Percentiles rank a stretch among this genome's conserved stretches.
Conservation (phyloP, 2,113 vertebrate species). For the Heloderma charlesbogerti region DNA sequence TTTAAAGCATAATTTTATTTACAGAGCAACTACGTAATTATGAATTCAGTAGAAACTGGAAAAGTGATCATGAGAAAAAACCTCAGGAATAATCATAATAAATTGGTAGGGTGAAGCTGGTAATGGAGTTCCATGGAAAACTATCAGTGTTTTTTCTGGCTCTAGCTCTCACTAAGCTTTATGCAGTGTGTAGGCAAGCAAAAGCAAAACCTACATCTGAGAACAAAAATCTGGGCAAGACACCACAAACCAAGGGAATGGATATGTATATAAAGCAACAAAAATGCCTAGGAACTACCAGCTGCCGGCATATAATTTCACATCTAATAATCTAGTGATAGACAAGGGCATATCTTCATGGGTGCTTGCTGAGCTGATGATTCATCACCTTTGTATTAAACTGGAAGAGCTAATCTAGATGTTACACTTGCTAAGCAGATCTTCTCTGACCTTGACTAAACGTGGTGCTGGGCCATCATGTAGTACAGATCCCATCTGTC, state of each 20-base stretch:
- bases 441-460: no score
- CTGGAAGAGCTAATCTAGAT: neutral
- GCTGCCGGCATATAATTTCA: neutral
- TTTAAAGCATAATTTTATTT: conserved; percentile 44
- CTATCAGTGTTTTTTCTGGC: conserved; percentile 45
- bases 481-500: neutral
- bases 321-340: neutral
- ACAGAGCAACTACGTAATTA: conserved; percentile 32
- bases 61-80: conserved; percentile 34
- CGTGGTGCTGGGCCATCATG: neutral
- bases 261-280: neutral
- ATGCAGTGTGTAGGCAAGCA: conserved; percentile 12
- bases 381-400: neutral
- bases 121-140: conserved; percentile 39
- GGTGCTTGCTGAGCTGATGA: neutral
- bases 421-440: neutral
- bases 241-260: conserved; percentile 21
- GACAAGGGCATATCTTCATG: neutral
- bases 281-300: neutral
- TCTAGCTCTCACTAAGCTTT: neutral
- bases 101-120: conserved; percentile 39
- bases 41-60: conserved; percentile 55
- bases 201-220: conserved; percentile 30
- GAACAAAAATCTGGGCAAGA: conserved; percentile 26
- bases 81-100: conserved; percentile 45